phyloP scores from a whole-genome alignment of 2,113 vertebrate species.

The Coryphaenoides rupestris region DNA sequence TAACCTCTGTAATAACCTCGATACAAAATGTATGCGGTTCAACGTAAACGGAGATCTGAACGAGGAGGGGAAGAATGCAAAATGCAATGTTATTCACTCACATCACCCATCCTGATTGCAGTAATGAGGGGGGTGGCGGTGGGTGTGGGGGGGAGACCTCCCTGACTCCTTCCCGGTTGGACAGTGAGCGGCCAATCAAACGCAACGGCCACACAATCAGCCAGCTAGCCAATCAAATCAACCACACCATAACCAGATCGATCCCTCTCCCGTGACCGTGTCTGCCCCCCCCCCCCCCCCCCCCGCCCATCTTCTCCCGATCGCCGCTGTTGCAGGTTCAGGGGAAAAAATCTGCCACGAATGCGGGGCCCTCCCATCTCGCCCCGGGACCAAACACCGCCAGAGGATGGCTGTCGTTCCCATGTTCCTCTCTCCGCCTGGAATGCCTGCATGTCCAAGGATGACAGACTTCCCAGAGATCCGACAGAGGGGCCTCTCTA shows the following conservation, averaged over 20 bases:
- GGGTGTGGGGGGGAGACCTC: slow-evolving; percentile 37
- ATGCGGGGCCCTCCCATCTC: slow-evolving; percentile 58
- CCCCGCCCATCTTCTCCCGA: slow-evolving; percentile 43
- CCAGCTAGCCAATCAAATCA: no score
- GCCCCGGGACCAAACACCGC: slow-evolving; percentile 52
- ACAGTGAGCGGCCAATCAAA: slow-evolving; percentile 49
- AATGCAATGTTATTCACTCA: no score
- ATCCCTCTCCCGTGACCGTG: slow-evolving; percentile 33
- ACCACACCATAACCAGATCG: slow-evolving; percentile 38
- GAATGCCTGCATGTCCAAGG: slow-evolving; percentile 55
- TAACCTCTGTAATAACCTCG: background rate
- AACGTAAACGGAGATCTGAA: background rate
- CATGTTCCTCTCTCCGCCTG: slow-evolving; percentile 40
- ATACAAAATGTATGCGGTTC: background rate
- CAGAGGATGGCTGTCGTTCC: slow-evolving; percentile 55
- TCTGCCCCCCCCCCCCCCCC: no score
- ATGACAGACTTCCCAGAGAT: slow-evolving; percentile 64
- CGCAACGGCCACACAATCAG: no score
- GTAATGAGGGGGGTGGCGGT: slow-evolving; percentile 1
- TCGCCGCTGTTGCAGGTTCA: slow-evolving; percentile 58
- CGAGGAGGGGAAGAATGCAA: slow-evolving; percentile 2
- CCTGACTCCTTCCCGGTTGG: slow-evolving; percentile 47
- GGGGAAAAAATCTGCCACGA: slow-evolving; percentile 63
- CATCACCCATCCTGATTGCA: slow-evolving; percentile 18
- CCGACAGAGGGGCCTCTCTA: slow-evolving; percentile 61